phyloP scores from a whole-genome alignment of 2,797 vertebrate genomes.

The Jordanella pulchra region DNA sequence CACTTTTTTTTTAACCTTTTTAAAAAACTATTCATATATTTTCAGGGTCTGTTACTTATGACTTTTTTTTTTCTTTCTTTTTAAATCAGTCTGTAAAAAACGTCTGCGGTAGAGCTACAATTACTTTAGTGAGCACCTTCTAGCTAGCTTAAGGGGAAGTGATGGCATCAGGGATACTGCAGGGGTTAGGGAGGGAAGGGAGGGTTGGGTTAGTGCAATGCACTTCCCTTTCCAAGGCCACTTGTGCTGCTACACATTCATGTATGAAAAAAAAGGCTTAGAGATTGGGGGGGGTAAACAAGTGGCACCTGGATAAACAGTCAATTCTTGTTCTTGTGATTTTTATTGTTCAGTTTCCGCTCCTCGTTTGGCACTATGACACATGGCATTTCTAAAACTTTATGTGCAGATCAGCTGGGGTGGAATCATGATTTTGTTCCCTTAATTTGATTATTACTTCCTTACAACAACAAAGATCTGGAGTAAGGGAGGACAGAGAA shows the following conservation, averaged over 20 bases:
- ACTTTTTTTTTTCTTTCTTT: slow-evolving; percentile 35
- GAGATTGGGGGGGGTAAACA: slow-evolving; percentile 43
- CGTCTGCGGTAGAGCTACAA: slow-evolving; percentile 72
- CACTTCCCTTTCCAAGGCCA: slow-evolving; percentile 77
- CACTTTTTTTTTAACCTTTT: slow-evolving; percentile 72
- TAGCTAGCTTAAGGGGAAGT: slow-evolving; percentile 74
- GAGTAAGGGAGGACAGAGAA: slow-evolving; percentile 26
- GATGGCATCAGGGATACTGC: slow-evolving; percentile 53
- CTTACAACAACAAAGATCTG: slow-evolving; percentile 50
- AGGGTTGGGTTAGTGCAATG: slow-evolving; percentile 64
- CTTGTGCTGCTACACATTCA: slow-evolving; percentile 81
- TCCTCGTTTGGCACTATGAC: slow-evolving; percentile 81
- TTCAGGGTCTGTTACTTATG: slow-evolving; percentile 59
- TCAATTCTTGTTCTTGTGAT: slow-evolving; percentile 73
- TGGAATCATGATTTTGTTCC: slow-evolving; percentile 72
- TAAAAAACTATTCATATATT: slow-evolving; percentile 70
- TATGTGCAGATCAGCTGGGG: slow-evolving; percentile 51
- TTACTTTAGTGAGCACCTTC: slow-evolving; percentile 75
- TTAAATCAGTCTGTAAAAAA: slow-evolving; percentile 76
- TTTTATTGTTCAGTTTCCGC: slow-evolving; percentile 76
- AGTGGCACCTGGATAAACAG: slow-evolving; percentile 77
- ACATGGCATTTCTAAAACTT: slow-evolving; percentile 63
- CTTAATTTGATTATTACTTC: slow-evolving; percentile 73
- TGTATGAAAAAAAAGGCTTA: slow-evolving; percentile 44
- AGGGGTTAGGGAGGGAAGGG: background rate